Evolutionary conservation across 2,797 vertebrate species (phyloP), one percentile per base, ranked within the genome.

Genomic region (Dallia pectoralis): DNA sequence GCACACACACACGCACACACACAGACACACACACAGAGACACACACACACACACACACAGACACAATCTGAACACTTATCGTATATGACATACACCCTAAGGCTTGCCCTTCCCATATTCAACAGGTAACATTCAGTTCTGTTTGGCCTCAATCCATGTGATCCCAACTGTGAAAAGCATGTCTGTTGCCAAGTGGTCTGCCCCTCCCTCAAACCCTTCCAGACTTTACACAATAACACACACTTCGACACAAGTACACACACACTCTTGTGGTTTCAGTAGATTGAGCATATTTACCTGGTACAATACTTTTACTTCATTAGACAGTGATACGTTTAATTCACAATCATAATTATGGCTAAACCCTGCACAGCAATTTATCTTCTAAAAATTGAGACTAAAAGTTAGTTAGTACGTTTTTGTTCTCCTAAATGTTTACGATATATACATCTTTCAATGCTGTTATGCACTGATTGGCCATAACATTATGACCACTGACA

Each of bases 61-160:
- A 30, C 51, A 70, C 53, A 61, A 36, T 25, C 11, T 59, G 77
- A 70, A 71, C 64, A 79, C 79, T 88, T 88, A 86, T 79, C 27
- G 88, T 89, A 89, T 91, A 86, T 75, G 82, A 74, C 77, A 82
- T 79, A 69, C 80, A 67, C 67, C 89, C 86, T 80, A 67, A 86
- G 89, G 82, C 79, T 80, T 84, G 81, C 85, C 83, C 84, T 89
- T 87, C 82, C 84, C 81, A 79, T 82, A 82, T 80, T 82, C 82
- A 82, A 74, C 88, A 89, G 87, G 89, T 91, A 92, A 87, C 86
- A 76, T 74, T 81, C 70, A 36, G 77, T 83, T 88, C 77, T 77
- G 81, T 84, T 83, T 92, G 90, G 91, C 89, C 33, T 66, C 44
- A 15, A 5, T 86, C 88, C 90, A 91, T 72, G 36, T 76, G 81